phyloP scores from a whole-genome alignment of 2,797 vertebrate species.

The Allobates femoralis region DNA sequence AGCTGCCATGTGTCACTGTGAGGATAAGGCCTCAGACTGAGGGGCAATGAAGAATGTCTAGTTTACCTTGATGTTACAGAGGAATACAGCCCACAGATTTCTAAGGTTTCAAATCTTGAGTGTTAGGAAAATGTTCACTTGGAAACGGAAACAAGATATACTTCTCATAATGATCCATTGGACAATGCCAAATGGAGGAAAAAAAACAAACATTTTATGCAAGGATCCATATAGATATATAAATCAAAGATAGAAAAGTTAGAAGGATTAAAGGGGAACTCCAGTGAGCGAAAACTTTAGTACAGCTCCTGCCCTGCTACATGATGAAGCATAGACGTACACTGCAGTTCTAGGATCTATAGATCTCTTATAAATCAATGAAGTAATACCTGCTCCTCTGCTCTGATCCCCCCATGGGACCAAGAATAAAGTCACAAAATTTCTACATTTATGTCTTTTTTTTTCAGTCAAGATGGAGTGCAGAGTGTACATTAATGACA shows the following conservation, averaged over 20 bases:
- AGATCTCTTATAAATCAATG: too few species aligned
- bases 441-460: too few species aligned
- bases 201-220: neutral
- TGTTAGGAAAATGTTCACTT: conserved; percentile 20
- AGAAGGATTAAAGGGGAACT: too few species aligned
- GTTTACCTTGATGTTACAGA: conserved; percentile 32
- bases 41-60: conserved; percentile 10
- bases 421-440: too few species aligned
- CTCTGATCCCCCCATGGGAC: too few species aligned
- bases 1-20: conserved; percentile 52
- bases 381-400: too few species aligned
- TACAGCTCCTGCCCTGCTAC: too few species aligned
- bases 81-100: conserved; percentile 12
- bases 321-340: too few species aligned
- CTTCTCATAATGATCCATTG: neutral
- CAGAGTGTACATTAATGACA: too few species aligned
- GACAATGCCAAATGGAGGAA: neutral
- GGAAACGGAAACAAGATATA: conserved; percentile 1
- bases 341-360: too few species aligned
- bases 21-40: conserved; percentile 33
- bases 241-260: neutral
- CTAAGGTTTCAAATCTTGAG: conserved; percentile 8
- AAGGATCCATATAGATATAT: neutral
- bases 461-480: too few species aligned
- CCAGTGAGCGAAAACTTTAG: too few species aligned